Percentiles rank a stretch among this genome's conserved stretches.
Evolutionary conservation across 2,797 vertebrate genomes (phyloP).

Genomic region (Pangasius larnaudii): DNA sequence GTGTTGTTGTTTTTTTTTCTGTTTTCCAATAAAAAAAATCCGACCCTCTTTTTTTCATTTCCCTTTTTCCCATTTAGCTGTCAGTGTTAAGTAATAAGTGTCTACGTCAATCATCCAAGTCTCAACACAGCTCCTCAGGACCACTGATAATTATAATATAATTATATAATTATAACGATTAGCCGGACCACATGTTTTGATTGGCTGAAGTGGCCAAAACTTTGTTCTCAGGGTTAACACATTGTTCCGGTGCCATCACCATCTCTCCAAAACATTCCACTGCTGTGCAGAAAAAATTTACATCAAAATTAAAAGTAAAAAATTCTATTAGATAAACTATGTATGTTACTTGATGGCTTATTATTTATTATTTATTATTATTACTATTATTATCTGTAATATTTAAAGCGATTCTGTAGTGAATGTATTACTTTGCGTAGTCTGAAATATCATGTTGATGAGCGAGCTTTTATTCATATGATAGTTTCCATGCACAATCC

Average conservation of each 20-base stretch:
- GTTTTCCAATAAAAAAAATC: background rate
- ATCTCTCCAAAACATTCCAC: conserved; percentile 42
- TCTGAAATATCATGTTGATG: background rate
- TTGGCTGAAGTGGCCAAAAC: conserved; percentile 39
- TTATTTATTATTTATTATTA: background rate
- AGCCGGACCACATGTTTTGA: conserved; percentile 1
- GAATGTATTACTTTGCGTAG: conserved; percentile 14
- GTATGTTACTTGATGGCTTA: background rate
- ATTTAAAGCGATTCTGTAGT: conserved; percentile 10
- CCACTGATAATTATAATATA: background rate
- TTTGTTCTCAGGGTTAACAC: conserved; percentile 51
- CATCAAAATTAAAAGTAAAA: background rate
- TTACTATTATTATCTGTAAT: conserved; percentile 2
- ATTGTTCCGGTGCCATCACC: conserved; percentile 21
- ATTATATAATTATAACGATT: background rate
- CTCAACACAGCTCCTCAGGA: conserved; percentile 1
- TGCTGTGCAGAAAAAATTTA: background rate
- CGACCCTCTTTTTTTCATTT: background rate
- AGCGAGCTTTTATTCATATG: background rate
- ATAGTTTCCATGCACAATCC: background rate
- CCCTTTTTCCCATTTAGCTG: background rate
- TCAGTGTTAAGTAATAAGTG: background rate
- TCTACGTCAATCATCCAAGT: background rate
- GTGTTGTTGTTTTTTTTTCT: background rate
- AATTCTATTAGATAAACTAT: background rate